phyloP scores from a whole-genome alignment of 2,888 invertebrate genomes.

The Drosophila birchii region DNA sequence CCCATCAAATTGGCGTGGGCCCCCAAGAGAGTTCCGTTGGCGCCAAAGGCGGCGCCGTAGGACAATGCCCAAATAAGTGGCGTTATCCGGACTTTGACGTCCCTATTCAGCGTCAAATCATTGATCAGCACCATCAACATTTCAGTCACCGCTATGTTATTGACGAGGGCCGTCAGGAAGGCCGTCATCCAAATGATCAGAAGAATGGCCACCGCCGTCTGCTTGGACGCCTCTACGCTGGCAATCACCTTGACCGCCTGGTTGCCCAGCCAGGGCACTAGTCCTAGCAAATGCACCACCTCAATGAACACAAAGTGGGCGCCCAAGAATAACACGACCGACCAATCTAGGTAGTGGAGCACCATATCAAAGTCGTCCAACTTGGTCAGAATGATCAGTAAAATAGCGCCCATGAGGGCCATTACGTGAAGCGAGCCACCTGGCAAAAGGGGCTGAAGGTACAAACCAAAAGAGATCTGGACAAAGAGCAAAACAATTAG shows the following conservation, averaged over 20 bases:
- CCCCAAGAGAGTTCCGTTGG: slow-evolving; percentile 95
- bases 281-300: slow-evolving; percentile 91
- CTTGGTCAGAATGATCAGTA: slow-evolving; percentile 88
- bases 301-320: slow-evolving; percentile 96
- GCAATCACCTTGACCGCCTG: slow-evolving; percentile 88
- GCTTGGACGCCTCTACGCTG: slow-evolving; percentile 87
- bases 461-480: slow-evolving; percentile 91
- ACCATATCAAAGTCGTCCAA: background rate
- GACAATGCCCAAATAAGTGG: slow-evolving; percentile 94
- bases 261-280: slow-evolving; percentile 92
- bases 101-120: slow-evolving; percentile 88
- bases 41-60: slow-evolving; percentile 95
- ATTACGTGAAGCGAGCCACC: slow-evolving; percentile 87
- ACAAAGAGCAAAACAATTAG: slow-evolving; percentile 89
- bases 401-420: slow-evolving; percentile 91
- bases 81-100: slow-evolving; percentile 89
- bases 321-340: slow-evolving; percentile 86
- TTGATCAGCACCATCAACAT: slow-evolving; percentile 94
- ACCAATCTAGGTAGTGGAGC: background rate
- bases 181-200: slow-evolving; percentile 93
- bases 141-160: slow-evolving; percentile 95
- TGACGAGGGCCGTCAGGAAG: slow-evolving; percentile 93
- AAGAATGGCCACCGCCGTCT: slow-evolving; percentile 89
- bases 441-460: slow-evolving; percentile 90
- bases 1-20: slow-evolving; percentile 96